Conservation (phyloP, 2,888 invertebrate genomes). For the Meta bourneti region DNA sequence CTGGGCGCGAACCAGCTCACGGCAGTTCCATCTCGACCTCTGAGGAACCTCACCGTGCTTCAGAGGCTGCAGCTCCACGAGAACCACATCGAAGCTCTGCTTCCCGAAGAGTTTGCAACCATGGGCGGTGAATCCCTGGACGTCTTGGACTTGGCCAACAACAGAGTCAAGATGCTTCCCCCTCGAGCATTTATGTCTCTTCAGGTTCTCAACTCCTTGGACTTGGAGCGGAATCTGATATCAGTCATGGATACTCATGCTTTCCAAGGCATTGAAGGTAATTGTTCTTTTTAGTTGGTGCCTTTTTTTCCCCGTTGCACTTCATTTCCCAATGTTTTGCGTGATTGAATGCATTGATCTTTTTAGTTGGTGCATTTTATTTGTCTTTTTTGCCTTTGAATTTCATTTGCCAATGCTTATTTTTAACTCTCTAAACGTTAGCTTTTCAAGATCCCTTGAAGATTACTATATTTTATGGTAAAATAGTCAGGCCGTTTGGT, state of each 20-base stretch:
- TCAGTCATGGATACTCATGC: conserved; percentile 89
- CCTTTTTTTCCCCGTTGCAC: too few relatives aligned
- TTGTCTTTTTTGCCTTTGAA: too few relatives aligned
- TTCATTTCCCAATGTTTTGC: too few relatives aligned
- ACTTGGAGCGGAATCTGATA: conserved; percentile 93
- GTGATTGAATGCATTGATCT: too few relatives aligned
- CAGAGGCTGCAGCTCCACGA: conserved; percentile 78
- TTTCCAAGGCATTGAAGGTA: conserved; percentile 86
- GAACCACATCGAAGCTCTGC: conserved; percentile 77
- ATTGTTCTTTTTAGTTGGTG: neutral
- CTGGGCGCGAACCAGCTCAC: conserved; percentile 91
- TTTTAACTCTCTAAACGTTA: too few relatives aligned
- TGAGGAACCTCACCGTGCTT: conserved; percentile 52
- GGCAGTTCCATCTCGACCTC: conserved; percentile 84
- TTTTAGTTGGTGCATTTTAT: too few relatives aligned
- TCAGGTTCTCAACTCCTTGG: conserved; percentile 90
- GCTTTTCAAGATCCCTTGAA: too few relatives aligned
- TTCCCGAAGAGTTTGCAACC: conserved; percentile 75
- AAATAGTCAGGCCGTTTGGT: too few relatives aligned
- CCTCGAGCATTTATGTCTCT: conserved; percentile 87
- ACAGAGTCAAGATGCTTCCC: conserved; percentile 85
- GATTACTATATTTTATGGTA: too few relatives aligned
- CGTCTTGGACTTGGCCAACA: conserved; percentile 91
- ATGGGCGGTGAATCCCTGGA: conserved; percentile 85
- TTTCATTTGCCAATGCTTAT: too few relatives aligned